Conservation (phyloP, 2,113 vertebrate genomes). For the Sceloporus tristichus region DNA sequence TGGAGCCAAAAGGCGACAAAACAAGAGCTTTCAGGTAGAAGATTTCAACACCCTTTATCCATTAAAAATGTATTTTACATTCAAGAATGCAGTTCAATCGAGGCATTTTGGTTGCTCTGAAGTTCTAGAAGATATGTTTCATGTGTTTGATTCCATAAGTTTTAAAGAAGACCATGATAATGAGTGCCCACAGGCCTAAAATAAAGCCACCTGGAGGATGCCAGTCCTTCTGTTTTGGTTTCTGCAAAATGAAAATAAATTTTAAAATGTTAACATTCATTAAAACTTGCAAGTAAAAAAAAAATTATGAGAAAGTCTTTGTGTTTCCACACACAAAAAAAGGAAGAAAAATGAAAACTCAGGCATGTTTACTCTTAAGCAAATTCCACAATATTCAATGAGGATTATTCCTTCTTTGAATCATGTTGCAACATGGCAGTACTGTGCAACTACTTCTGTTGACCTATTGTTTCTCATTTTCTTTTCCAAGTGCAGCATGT, state of each 20-base stretch:
- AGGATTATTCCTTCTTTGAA: not conserved
- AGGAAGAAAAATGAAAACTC: not conserved
- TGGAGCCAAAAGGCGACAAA: not conserved
- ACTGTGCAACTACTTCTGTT: not conserved
- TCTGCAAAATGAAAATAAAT: constrained; percentile 77
- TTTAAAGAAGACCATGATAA: constrained; percentile 97
- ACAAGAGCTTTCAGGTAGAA: not conserved
- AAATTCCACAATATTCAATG: not conserved
- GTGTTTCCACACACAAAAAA: not conserved
- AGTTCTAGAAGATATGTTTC: constrained; percentile 92
- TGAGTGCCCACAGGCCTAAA: constrained; percentile 95
- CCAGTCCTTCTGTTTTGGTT: constrained; percentile 97
- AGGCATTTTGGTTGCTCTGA: constrained; percentile 28
- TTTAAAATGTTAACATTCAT: not conserved
- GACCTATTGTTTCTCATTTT: not conserved
- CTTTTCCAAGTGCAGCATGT: accelerated
- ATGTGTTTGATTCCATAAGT: constrained; percentile 97
- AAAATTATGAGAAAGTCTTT: not conserved
- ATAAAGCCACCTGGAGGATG: constrained; percentile 98
- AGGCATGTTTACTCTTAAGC: not conserved
- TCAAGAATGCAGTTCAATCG: not conserved
- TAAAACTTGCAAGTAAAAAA: not conserved
- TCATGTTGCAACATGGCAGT: not conserved
- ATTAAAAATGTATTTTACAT: not conserved
- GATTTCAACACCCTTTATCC: not conserved